Conservation (phyloP, 2,113 vertebrate genomes). For the Macroglossus sobrinus region DNA sequence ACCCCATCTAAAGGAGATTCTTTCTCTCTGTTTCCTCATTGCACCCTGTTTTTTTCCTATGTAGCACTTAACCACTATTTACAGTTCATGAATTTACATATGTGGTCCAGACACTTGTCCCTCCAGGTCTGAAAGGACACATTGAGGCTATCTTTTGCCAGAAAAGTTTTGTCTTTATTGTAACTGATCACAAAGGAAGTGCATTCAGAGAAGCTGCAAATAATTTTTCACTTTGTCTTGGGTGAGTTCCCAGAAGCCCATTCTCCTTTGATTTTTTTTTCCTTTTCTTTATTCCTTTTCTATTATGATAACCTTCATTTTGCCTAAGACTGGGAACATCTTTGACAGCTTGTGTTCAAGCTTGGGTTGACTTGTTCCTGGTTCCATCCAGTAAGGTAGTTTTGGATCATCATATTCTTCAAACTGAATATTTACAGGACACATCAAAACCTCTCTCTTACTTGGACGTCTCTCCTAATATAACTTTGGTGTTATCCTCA, state of each 20-base stretch:
- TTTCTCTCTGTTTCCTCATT: neutral
- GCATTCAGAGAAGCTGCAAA: neutral
- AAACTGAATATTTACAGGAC: neutral
- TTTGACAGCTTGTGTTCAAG: neutral
- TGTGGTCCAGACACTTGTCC: neutral
- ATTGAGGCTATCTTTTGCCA: neutral
- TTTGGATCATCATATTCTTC: neutral
- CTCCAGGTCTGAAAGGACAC: neutral
- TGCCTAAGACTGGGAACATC: neutral
- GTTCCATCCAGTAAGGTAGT: neutral
- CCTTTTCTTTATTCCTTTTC: neutral
- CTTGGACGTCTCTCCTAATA: neutral
- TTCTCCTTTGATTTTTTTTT: neutral
- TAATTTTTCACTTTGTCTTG: slow-evolving; percentile 39
- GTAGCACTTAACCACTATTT: neutral
- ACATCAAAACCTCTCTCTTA: neutral
- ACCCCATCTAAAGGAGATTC: neutral
- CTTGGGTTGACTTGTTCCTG: neutral
- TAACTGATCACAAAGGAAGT: neutral
- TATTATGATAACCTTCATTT: neutral
- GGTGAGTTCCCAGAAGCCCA: neutral
- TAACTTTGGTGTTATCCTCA: neutral
- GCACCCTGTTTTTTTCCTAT: neutral
- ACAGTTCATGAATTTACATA: neutral
- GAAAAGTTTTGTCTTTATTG: slow-evolving; percentile 27